These are phyloP conservation scores for Probaryconus sp. DNA, from an alignment of 1,140 invertebrate genomes.

Conservation along the genomic window DNA sequence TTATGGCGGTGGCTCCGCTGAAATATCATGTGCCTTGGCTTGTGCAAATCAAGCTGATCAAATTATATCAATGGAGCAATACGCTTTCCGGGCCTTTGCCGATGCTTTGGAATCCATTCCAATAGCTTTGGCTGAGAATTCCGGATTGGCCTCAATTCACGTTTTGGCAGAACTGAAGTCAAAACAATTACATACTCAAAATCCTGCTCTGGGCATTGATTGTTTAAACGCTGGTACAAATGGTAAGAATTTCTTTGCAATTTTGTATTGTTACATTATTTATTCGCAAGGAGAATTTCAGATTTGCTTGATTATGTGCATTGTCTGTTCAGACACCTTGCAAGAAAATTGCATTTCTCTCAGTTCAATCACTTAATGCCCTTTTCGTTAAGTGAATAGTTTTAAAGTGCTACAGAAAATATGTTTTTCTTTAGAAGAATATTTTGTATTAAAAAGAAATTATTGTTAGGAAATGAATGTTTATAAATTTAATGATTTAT, in stretches of 20 bases:
- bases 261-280: conserved; percentile 6
- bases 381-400: too few species aligned
- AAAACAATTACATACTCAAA: conserved; percentile 90
- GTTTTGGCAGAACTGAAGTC: conserved; percentile 95
- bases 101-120: conserved; percentile 98
- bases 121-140: conserved; percentile 97
- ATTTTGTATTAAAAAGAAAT: too few species aligned
- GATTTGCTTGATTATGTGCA: too few species aligned
- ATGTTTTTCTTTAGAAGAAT: too few species aligned
- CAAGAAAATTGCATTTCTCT: too few species aligned
- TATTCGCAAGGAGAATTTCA: neutral
- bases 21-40: conserved; percentile 95
- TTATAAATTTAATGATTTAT: conserved; percentile 25
- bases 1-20: conserved; percentile 97
- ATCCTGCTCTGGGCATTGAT: conserved; percentile 95
- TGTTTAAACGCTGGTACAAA: conserved; percentile 92
- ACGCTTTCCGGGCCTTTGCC: conserved; percentile 96
- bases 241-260: too few species aligned
- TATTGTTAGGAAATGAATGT: neutral
- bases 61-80: conserved; percentile 96
- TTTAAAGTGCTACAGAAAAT: too few species aligned
- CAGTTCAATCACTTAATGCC: too few species aligned
- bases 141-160: conserved; percentile 94
- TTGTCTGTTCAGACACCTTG: too few species aligned
- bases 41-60: conserved; percentile 94